phyloP scores from a whole-genome alignment of 2,113 vertebrate species.

The Onychostoma macrolepis region DNA sequence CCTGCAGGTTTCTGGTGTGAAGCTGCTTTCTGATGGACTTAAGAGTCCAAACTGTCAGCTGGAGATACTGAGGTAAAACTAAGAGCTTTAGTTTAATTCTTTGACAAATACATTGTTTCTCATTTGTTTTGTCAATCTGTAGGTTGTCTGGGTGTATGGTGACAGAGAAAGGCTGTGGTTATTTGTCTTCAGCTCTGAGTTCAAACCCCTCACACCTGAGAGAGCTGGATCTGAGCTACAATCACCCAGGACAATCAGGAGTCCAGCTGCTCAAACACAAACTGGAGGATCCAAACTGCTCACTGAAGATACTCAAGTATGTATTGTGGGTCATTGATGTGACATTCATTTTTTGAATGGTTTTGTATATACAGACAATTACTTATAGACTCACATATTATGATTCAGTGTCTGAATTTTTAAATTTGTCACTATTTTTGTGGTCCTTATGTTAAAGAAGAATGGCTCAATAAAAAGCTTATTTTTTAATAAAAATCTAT shows the following conservation, averaged over 20 bases:
- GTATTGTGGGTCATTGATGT: background rate
- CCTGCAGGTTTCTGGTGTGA: background rate
- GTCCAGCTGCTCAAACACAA: background rate
- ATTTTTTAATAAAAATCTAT: background rate
- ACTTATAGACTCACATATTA: background rate
- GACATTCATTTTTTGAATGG: too few relatives aligned
- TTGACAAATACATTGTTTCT: background rate
- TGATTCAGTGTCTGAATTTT: background rate
- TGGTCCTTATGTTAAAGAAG: background rate
- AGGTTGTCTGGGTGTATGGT: slow-evolving; percentile 6
- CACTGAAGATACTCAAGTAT: background rate
- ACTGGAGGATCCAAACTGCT: background rate
- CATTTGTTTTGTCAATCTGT: background rate
- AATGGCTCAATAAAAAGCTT: background rate
- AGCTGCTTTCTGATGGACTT: background rate
- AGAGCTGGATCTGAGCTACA: slow-evolving; percentile 24
- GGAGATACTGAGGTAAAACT: background rate
- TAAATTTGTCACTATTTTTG: background rate
- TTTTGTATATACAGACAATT: background rate
- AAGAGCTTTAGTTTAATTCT: background rate
- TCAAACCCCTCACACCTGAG: background rate
- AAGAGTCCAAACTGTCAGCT: slow-evolving; percentile 13
- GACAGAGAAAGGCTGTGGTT: background rate
- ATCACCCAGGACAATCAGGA: background rate
- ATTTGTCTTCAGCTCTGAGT: background rate